Evolutionary conservation across 2,888 invertebrate genomes (phyloP), one percentile per base, ranked within the genome.

Genomic region (Thera britannica): DNA sequence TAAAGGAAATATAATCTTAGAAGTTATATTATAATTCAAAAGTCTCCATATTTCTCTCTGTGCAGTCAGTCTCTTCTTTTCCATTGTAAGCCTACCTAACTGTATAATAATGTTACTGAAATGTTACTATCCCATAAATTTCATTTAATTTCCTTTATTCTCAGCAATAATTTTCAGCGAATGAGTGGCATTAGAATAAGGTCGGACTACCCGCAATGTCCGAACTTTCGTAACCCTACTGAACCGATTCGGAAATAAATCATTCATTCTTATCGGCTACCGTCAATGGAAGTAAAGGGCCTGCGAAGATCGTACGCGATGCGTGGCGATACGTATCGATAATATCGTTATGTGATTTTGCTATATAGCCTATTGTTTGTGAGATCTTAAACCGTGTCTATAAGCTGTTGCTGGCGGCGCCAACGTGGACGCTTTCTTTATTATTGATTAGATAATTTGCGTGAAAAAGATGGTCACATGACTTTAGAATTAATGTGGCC

Each of bases 231-330:
- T 41, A 49, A 56, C 60, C 44, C 38, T 56, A 49, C n/a, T 9
- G 44, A 7, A n/a, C 51, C 44, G 56, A 7, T 44, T 66, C 61
- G 60, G 57, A 58, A 61, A 61, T 66, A 66, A 66, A 66, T 66
- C 66, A 66, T 66, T 66, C 52, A 66, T 66, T 66, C 57, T 66
- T 61, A 66, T 66, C 52, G 52, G 56, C 52, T 52, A 46, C 49
- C 65, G 61, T 65, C 65, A 60, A 65, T 65, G 55, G 55, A 56
- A 51, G 51, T 23, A 65, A 59, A 46, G 44, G 44, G 61, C 57
- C 61, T 61, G 61, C 57, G 51, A 41, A 36, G 51, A 65, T 65
- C 44, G 48, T 61, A 66, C 57, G 48, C 55, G 66, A 66, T 65
- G 65, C 44, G 44, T 46, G 44, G 44, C 44, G 44, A 46, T 46